Percentiles rank a stretch among this genome's conserved stretches.
These are phyloP conservation scores for Mareca penelope DNA, from an alignment of 2,797 vertebrate genomes.

Conservation along the genomic window DNA sequence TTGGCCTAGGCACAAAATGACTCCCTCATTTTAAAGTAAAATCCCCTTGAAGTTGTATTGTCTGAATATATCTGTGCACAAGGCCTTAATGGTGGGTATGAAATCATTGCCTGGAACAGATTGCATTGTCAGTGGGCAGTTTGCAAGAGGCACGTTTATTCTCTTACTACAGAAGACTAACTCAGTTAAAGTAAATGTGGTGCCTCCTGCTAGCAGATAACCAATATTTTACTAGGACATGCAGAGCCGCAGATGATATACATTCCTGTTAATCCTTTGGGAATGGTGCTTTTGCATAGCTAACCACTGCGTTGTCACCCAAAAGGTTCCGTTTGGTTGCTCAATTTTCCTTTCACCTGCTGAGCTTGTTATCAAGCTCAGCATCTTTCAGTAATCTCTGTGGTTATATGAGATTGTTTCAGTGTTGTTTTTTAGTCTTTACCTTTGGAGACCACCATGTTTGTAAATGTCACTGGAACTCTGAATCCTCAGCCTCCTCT, in stretches of 20 bases:
- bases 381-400: not conserved
- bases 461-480: not conserved
- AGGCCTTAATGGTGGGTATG: conserved; percentile 11
- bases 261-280: not conserved
- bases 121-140: not conserved
- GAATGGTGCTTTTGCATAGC: not conserved
- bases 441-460: not conserved
- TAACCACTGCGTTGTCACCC: not conserved
- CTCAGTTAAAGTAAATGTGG: not conserved
- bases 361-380: not conserved
- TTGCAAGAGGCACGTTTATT: conserved; percentile 14
- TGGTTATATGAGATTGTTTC: not conserved
- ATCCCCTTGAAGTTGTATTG: not conserved
- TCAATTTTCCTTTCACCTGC: not conserved
- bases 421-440: not conserved
- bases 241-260: not conserved
- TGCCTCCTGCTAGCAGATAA: not conserved
- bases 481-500: not conserved
- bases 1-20: not conserved
- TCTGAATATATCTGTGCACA: conserved; percentile 16
- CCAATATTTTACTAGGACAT: not conserved
- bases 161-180: not conserved
- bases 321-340: not conserved
- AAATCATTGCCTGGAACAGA: conserved; percentile 36
- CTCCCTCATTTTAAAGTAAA: not conserved